phyloP scores from a whole-genome alignment of 2,113 vertebrate genomes.

The Manacus vitellinus region DNA sequence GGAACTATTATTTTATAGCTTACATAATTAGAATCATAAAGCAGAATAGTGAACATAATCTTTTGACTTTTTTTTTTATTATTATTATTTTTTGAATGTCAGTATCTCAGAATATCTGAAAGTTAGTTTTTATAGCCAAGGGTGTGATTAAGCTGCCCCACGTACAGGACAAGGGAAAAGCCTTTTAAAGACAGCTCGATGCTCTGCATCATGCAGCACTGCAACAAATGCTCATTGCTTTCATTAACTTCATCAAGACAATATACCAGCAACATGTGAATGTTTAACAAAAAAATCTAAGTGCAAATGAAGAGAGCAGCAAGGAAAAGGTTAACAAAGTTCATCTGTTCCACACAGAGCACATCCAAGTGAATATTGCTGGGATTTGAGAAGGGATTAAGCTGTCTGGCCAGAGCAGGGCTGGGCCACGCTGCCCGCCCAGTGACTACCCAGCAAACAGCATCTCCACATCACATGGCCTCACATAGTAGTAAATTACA shows the following conservation, averaged over 20 bases:
- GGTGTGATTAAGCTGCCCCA: neutral
- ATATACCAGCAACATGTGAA: neutral
- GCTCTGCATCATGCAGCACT: neutral
- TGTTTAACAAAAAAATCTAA: neutral
- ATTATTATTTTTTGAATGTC: neutral
- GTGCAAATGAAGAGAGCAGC: neutral
- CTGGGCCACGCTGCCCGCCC: conserved; percentile 1
- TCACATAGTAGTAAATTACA: conserved; percentile 67
- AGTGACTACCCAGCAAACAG: conserved; percentile 33
- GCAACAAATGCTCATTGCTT: neutral
- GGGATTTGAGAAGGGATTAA: conserved; percentile 28
- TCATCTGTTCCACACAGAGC: neutral
- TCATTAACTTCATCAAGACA: neutral
- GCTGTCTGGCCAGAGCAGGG: conserved; percentile 10
- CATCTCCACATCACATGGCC: conserved; percentile 49
- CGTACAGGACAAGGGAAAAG: neutral
- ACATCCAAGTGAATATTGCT: neutral
- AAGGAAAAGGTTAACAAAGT: conserved; percentile 5
- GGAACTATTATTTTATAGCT: neutral
- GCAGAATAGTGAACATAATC: neutral
- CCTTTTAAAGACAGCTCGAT: neutral
- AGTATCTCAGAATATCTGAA: neutral
- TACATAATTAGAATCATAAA: neutral
- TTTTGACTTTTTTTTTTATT: neutral
- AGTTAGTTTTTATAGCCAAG: neutral